Base-by-base conservation (phyloP, 2,888 invertebrate genomes). In the Tiliacea citrago region DNA sequence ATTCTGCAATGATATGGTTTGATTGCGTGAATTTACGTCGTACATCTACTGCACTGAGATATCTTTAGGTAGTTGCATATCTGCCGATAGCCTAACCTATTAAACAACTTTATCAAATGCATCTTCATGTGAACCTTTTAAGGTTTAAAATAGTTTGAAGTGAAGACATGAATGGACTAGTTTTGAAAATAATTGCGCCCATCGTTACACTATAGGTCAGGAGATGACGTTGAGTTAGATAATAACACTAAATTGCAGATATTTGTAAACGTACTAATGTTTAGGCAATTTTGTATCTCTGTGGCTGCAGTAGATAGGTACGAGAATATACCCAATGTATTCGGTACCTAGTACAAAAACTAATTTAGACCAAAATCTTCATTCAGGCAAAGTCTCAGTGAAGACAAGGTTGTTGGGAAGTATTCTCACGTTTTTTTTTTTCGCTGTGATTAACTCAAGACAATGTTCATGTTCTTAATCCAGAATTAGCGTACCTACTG, bases 121-220 rank as follows among this genome's bases (percentile, higher is more conserved):
- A 67, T 66, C 71, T 57, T 81, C 75, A 21, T 13, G 2, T 16
- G 1, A 35, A 63, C 6, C 3, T 0, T 7, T n/a, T 77, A 84
- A 45, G 51, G 76, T 76, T 73, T 29, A 66, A 57, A 82, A 73
- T 84, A 21, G 2, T 57, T 60, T 68, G 62, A 12, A 21, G 2
- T 16, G 8, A 66, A 47, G 60, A 76, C 69, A 75, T 83, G 76
- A 82, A 77, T 84, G 82, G n/a, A 75, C 85, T 84, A 84, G 77
- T 79, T 84, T 77, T 66, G 73, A 58, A 79, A 73, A 75, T 85
- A 82, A 82, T 83, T 79, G 80, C 49, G 49, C 35, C 39, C 79
- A 79, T 79, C 76, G 39, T 66, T 79, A 66, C 82, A 76, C 74
- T 77, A 73, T 66, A 72, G 84, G 84, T 84, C 84, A 82, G 16